Percentiles rank a stretch among this genome's conserved stretches.
phyloP scores from a whole-genome alignment of 2,113 vertebrate genomes.

The Pleuronectes platessa region DNA sequence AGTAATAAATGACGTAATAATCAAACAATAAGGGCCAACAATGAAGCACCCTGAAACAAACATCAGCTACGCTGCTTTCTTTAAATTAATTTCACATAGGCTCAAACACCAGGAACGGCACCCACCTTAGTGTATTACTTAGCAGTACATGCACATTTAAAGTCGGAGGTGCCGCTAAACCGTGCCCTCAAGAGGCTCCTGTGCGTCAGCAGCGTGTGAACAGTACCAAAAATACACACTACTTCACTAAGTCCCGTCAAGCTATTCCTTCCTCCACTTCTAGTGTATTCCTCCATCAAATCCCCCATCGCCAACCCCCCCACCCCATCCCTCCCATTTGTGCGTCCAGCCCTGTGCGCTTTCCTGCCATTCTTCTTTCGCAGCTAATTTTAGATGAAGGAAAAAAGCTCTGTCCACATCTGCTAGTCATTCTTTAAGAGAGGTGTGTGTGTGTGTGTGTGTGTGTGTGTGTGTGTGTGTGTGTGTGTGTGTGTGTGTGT shows the following conservation, averaged over 20 bases:
- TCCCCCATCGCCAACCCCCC: not conserved
- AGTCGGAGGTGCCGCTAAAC: slow-evolving; percentile 15
- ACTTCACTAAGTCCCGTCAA: slow-evolving; percentile 54
- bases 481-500: slow-evolving; percentile 6
- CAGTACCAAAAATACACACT: slow-evolving; percentile 65
- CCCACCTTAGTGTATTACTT: not conserved
- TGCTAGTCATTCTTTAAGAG: slow-evolving; percentile 66
- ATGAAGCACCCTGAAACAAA: not conserved
- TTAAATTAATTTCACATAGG: slow-evolving; percentile 5
- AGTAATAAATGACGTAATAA: slow-evolving; percentile 1
- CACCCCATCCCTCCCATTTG: slow-evolving; percentile 28
- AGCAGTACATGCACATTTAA: slow-evolving; percentile 11
- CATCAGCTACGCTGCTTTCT: not conserved
- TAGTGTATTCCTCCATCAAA: slow-evolving; percentile 48
- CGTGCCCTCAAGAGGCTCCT: slow-evolving; percentile 35
- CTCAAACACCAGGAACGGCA: slow-evolving; percentile 4
- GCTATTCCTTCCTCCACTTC: slow-evolving; percentile 64
- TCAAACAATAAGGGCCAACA: not conserved
- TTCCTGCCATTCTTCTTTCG: slow-evolving; percentile 80
- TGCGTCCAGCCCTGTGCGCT: slow-evolving; percentile 57
- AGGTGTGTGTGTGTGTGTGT: slow-evolving; percentile 18
- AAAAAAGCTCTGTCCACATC: slow-evolving; percentile 73
- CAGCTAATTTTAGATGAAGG: slow-evolving; percentile 77
- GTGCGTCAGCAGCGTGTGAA: slow-evolving; percentile 59
- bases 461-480: slow-evolving; percentile 7